Percentiles rank a stretch among this genome's conserved stretches.
Conservation (phyloP, 2,888 invertebrate genomes). For the Stenodema calcarata region DNA sequence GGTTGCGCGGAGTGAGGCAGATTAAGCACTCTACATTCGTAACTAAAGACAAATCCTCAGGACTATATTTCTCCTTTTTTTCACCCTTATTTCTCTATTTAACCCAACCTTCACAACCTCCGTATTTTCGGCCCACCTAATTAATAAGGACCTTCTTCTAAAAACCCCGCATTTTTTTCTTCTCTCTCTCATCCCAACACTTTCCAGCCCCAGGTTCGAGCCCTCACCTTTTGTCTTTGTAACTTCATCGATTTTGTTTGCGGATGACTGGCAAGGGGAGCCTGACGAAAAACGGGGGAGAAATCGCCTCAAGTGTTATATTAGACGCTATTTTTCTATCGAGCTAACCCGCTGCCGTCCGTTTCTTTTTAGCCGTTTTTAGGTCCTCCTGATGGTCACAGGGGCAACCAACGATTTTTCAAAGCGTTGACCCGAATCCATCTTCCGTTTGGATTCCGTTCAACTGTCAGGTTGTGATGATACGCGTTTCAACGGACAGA, state of each 20-base stretch:
- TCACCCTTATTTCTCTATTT: slow-evolving; percentile 39
- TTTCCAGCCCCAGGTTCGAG: background rate
- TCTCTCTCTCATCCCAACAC: background rate
- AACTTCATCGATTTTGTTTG: slow-evolving; percentile 2
- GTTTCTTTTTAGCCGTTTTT: background rate
- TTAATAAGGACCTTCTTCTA: slow-evolving; percentile 19
- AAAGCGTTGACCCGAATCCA: background rate
- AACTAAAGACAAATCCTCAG: slow-evolving; percentile 41
- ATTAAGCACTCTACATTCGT: slow-evolving; percentile 42
- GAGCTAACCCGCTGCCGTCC: background rate
- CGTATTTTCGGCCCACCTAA: background rate
- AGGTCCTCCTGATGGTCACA: background rate
- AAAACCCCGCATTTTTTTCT: background rate
- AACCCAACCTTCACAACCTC: background rate
- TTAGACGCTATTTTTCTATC: background rate
- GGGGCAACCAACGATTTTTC: background rate
- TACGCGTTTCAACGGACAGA: no score
- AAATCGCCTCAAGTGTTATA: background rate
- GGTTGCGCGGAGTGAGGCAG: slow-evolving; percentile 3
- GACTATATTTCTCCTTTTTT: slow-evolving; percentile 39
- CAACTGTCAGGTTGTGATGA: no score
- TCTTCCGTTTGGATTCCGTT: no score
- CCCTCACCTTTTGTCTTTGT: slow-evolving; percentile 8
- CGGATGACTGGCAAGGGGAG: slow-evolving; percentile 18
- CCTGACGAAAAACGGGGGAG: background rate